Evolutionary conservation across 2,797 vertebrate species (phyloP).

Genomic region (Lacerta agilis): DNA sequence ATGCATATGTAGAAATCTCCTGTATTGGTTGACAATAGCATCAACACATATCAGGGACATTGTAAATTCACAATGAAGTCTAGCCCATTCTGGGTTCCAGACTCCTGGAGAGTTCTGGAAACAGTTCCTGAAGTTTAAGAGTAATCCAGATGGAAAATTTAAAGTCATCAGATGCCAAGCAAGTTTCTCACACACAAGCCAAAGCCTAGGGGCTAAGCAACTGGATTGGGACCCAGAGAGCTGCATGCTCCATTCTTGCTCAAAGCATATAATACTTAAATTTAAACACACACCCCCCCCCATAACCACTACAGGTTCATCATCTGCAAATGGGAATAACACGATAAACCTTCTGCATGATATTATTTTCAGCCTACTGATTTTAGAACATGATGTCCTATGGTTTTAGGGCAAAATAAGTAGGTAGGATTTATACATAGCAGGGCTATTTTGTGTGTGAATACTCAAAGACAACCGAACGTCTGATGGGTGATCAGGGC

Average conservation of each 20-base stretch:
- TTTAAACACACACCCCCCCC: not conserved
- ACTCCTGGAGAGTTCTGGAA: not conserved
- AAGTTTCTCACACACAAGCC: not conserved
- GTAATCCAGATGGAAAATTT: not conserved
- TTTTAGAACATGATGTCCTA: not conserved
- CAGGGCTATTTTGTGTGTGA: not conserved
- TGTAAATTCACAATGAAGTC: not conserved
- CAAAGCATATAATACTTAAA: not conserved
- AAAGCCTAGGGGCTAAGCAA: not conserved
- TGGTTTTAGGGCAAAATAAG: not conserved
- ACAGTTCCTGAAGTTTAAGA: not conserved
- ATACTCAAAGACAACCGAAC: not conserved
- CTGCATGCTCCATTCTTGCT: not conserved
- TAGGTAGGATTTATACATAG: not conserved
- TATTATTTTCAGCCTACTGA: not conserved
- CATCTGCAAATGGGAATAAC: not conserved
- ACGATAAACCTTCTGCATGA: not conserved
- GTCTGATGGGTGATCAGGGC: not conserved
- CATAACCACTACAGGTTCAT: not conserved
- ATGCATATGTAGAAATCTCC: not conserved
- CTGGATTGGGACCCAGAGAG: not conserved
- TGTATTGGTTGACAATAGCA: not conserved
- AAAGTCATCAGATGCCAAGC: slow-evolving; percentile 11
- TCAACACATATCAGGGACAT: too few species aligned
- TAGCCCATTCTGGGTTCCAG: not conserved